Conservation (phyloP, 1,140 invertebrate species). For the Panagrolaimus sp. region DNA sequence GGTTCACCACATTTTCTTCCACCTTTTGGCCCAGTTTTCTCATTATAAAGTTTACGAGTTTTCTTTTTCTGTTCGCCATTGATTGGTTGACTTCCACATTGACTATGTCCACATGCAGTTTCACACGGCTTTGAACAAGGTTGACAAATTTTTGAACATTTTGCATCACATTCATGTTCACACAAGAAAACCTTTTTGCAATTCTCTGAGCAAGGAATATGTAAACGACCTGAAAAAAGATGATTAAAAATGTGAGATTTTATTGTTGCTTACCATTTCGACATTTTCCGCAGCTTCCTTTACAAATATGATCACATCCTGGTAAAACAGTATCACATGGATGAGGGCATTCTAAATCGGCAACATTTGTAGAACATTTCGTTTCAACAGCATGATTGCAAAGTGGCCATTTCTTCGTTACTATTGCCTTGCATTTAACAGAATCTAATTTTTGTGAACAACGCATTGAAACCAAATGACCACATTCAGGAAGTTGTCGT, state of each 20-base stretch:
- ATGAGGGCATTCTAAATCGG: conserved; percentile 23
- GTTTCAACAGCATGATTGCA: neutral
- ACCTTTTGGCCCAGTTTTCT: no score
- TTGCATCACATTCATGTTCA: no score
- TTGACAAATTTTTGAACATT: no score
- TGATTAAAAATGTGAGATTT: neutral
- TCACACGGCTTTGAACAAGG: no score
- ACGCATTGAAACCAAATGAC: conserved; percentile 23
- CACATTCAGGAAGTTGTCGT: conserved; percentile 26
- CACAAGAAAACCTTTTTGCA: conserved; percentile 53
- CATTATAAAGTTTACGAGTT: conserved; percentile 22
- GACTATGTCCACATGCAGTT: neutral
- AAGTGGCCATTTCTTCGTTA: no score
- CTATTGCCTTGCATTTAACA: neutral
- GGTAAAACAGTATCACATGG: conserved; percentile 31
- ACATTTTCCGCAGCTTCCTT: conserved; percentile 48
- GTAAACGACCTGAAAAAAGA: conserved; percentile 59
- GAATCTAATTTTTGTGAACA: conserved; percentile 32
- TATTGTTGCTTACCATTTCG: conserved; percentile 19
- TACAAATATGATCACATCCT: conserved; percentile 55
- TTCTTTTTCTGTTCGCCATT: conserved; percentile 8
- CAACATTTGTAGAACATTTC: conserved; percentile 21
- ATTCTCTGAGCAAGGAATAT: conserved; percentile 52
- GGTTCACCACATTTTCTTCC: conserved; percentile 39
- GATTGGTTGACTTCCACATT: conserved; percentile 15